These are phyloP conservation scores for Machaerirhynchus nigripectus DNA, from an alignment of 2,113 vertebrate genomes.

Conservation along the genomic window DNA sequence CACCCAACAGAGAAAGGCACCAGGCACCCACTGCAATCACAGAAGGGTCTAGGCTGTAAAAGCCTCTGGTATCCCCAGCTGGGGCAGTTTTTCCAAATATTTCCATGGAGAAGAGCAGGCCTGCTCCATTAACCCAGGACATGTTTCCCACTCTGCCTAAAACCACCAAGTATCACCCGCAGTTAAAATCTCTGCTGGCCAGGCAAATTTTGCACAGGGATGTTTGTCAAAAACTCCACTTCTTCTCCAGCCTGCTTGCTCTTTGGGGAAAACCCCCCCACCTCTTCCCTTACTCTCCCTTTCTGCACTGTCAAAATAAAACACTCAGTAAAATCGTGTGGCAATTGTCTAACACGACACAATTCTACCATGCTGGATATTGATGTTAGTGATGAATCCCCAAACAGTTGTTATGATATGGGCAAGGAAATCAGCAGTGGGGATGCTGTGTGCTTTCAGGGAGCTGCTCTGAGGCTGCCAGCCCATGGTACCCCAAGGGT, in stretches of 20 bases:
- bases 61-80: background rate
- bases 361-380: background rate
- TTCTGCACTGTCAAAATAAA: background rate
- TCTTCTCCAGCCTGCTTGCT: background rate
- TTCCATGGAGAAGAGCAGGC: background rate
- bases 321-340: background rate
- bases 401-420: background rate
- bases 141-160: fast-evolving
- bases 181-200: fast-evolving
- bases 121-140: background rate
- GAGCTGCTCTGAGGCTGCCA: background rate
- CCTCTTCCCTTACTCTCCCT: background rate
- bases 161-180: fast-evolving
- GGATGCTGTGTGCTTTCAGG: background rate
- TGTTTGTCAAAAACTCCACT: background rate
- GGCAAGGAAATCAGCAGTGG: background rate
- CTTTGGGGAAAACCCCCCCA: background rate
- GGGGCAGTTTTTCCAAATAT: background rate
- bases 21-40: background rate
- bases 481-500: background rate
- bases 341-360: background rate
- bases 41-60: background rate
- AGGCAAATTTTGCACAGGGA: background rate
- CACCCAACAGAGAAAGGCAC: background rate
- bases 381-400: background rate